Evolutionary conservation across 2,888 invertebrate species (phyloP), one percentile per base, ranked within the genome.

Genomic region (Octodonta nipae): DNA sequence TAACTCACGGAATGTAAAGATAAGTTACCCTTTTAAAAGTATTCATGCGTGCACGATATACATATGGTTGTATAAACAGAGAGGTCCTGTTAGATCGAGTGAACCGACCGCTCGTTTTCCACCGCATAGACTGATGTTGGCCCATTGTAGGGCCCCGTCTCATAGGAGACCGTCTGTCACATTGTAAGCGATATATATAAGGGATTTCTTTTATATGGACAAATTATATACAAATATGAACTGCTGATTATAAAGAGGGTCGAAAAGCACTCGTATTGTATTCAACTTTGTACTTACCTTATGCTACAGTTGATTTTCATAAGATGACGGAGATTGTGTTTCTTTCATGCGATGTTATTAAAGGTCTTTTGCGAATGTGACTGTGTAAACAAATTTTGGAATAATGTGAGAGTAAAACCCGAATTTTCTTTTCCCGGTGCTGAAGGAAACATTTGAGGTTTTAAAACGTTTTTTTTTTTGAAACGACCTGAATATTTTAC

Each of bases 211-310:
- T 61, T 60, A 58, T 60, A 58, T 54, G 54, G 49, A 61, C 62
- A 62, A 62, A 62, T 62, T 62, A 62, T 62, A 61, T 61, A 61
- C 62, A 62, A 62, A 62, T 62, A 62, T 61, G 58, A 55, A 61
- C 60, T 58, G 52, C 55, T 59, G 60, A 59, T 60, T 60, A 59
- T 50, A 52, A 10, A 22, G 22, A 20, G 11, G 51, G 50, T 46
- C 37, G 41, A 28, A 35, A 33, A 30, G 39, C 37, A 35, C 34
- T 20, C 20, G 38, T 32, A 40, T 47, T 43, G 42, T 45, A 32
- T 36, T 42, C 38, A 27, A 20, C 37, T 36, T 33, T 32, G 32
- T 35, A 33, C 22, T 22, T 22, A 22, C 22, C 22, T 22, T 22
- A n/a, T 22, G 22, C n/a, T n/a, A n/a, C n/a, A n/a, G n/a, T n/a